Evolutionary conservation across 1,140 invertebrate species (phyloP).

Genomic region (Neelides sp.): DNA sequence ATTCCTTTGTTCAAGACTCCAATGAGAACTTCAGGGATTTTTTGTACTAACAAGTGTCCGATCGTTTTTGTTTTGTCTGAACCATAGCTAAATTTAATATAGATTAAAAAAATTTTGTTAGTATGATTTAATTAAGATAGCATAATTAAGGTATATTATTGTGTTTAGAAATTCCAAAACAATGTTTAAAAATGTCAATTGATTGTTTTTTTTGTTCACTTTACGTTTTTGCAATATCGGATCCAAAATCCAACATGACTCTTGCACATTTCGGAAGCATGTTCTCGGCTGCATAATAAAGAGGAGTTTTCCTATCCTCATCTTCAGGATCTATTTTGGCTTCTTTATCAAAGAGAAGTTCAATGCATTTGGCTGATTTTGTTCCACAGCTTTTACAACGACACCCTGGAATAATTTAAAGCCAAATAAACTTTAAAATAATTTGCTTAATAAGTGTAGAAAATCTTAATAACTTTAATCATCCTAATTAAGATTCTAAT

Average conservation of each 20-base stretch:
- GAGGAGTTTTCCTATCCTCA: conserved; percentile 36
- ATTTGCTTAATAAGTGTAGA: too few relatives aligned
- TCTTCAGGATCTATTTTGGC: conserved; percentile 38
- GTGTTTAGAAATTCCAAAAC: neutral
- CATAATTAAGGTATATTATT: neutral
- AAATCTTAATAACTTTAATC: too few relatives aligned
- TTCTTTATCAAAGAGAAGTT: conserved; percentile 29
- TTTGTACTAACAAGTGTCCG: conserved; percentile 4
- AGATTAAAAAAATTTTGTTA: neutral
- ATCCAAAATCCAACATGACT: conserved; percentile 12
- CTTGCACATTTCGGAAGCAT: neutral
- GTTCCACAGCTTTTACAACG: conserved; percentile 13
- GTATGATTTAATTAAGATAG: conserved; percentile 1
- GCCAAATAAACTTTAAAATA: too few relatives aligned
- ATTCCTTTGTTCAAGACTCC: conserved; percentile 14
- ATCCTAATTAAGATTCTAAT: too few relatives aligned
- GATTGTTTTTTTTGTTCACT: neutral
- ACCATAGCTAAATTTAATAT: neutral
- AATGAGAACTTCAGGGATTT: conserved; percentile 17
- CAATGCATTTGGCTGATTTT: conserved; percentile 5
- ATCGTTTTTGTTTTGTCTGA: conserved; percentile 9
- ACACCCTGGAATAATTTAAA: too few relatives aligned
- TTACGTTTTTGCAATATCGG: conserved; percentile 14
- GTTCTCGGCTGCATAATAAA: conserved; percentile 32
- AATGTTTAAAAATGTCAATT: neutral